A percentile compares a stretch with the other conserved stretches of the same genome.
phyloP scores from a whole-genome alignment of 2,797 vertebrate species.

The Tarsius wallacei region DNA sequence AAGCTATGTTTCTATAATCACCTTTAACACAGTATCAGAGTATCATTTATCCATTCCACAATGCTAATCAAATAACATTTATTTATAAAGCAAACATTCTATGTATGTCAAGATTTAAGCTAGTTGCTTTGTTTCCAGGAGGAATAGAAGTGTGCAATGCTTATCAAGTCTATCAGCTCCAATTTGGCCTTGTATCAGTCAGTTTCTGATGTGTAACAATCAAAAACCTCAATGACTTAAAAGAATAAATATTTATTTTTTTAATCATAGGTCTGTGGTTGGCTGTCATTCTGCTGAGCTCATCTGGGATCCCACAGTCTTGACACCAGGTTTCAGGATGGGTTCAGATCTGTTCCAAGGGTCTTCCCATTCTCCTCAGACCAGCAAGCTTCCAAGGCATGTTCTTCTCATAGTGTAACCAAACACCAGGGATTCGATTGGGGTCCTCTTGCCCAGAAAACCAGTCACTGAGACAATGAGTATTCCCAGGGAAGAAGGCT shows the following conservation, averaged over 20 bases:
- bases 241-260: neutral
- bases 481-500: too few relatives aligned
- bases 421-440: too few relatives aligned
- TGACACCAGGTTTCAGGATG: neutral
- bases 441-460: too few relatives aligned
- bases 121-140: conserved; percentile 14
- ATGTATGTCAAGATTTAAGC: neutral
- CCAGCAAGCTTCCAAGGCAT: neutral
- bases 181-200: neutral
- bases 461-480: too few relatives aligned
- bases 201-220: conserved; percentile 23
- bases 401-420: neutral
- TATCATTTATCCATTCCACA: neutral
- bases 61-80: neutral
- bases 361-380: neutral
- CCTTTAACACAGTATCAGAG: neutral
- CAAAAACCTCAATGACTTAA: neutral
- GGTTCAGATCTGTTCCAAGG: neutral
- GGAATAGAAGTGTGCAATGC: neutral
- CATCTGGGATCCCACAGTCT: neutral
- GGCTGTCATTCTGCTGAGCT: neutral
- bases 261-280: neutral
- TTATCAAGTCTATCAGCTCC: neutral
- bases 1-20: neutral
- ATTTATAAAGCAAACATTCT: neutral